Conservation (phyloP, 2,113 vertebrate genomes). For the Aphelocoma coerulescens region DNA sequence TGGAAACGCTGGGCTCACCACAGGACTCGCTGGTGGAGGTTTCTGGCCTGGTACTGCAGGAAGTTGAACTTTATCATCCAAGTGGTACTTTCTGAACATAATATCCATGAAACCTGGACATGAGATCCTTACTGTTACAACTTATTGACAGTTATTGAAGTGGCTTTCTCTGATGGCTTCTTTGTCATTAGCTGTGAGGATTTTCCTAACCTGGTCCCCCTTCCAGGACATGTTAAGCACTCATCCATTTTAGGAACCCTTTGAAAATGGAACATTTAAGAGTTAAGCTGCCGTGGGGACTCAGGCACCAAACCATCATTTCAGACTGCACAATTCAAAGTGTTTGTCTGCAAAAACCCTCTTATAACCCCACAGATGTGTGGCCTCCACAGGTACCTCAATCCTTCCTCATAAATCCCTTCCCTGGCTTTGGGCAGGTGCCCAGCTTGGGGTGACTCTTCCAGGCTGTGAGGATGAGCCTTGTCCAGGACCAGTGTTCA, state of each 20-base stretch:
- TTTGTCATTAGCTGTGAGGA: background rate
- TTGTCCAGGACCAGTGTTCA: background rate
- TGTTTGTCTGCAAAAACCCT: background rate
- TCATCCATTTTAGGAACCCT: background rate
- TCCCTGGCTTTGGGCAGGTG: background rate
- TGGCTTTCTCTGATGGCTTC: background rate
- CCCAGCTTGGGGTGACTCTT: background rate
- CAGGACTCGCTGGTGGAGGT: background rate
- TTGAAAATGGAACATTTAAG: background rate
- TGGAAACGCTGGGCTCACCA: background rate
- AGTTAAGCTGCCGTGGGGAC: background rate
- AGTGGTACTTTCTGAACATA: background rate
- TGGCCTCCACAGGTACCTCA: background rate
- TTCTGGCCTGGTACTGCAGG: background rate
- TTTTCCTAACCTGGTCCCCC: background rate
- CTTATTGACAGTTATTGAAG: background rate
- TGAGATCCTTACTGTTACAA: background rate
- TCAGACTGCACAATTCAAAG: background rate
- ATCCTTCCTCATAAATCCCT: background rate
- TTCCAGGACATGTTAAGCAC: background rate
- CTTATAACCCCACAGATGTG: background rate
- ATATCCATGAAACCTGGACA: background rate
- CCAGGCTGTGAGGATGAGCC: background rate
- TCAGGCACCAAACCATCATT: background rate
- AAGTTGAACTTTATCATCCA: background rate